Evolutionary conservation across 2,113 vertebrate species (phyloP).

Genomic region (Octodon degus): DNA sequence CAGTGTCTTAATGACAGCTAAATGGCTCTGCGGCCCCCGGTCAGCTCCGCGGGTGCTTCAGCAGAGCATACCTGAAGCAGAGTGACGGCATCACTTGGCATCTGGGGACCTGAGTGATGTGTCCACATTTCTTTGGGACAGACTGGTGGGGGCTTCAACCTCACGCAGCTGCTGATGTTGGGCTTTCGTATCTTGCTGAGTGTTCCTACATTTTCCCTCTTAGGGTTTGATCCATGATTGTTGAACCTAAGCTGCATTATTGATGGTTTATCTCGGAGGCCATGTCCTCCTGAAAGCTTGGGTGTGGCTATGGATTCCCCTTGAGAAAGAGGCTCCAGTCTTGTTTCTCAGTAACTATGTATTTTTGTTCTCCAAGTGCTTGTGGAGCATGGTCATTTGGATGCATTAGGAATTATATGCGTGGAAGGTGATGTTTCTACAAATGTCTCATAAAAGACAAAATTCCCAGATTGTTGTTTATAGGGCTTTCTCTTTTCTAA

Average conservation of each 20-base stretch:
- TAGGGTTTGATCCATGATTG: not conserved
- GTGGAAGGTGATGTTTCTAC: conserved; percentile 33
- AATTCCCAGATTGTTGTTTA: conserved; percentile 41
- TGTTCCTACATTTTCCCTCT: not conserved
- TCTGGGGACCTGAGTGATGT: not conserved
- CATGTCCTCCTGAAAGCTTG: not conserved
- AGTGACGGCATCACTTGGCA: not conserved
- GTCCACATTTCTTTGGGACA: not conserved
- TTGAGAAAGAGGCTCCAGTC: not conserved
- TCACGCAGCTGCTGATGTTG: not conserved
- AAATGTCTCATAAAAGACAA: conserved; percentile 5
- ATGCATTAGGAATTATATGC: conserved; percentile 34
- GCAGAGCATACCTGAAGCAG: not conserved
- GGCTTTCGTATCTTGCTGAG: not conserved
- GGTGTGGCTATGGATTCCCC: not conserved
- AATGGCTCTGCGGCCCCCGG: not conserved
- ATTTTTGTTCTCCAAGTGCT: not conserved
- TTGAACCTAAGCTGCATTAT: not conserved
- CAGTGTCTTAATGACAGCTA: not conserved
- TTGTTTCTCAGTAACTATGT: not conserved
- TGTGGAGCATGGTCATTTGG: not conserved
- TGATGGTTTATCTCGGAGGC: not conserved
- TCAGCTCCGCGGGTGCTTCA: not conserved
- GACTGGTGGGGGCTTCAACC: not conserved
- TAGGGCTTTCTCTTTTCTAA: conserved; percentile 51